Evolutionary conservation across 1,140 invertebrate species (phyloP).

Genomic region (Scaptomyza hsui): DNA sequence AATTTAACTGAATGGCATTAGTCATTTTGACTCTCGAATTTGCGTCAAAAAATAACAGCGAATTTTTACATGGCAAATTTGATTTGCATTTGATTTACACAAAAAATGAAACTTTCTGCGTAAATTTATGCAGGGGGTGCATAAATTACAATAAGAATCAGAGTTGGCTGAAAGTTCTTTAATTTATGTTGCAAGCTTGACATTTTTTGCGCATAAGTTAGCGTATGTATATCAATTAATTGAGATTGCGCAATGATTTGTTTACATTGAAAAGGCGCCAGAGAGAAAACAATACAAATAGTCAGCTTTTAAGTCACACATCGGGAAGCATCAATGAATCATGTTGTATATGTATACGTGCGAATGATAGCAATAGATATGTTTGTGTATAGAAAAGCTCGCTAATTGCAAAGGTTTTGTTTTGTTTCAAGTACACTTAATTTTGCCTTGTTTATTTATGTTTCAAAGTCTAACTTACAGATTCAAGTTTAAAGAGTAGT

Average conservation of each 20-base stretch:
- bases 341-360: slow-evolving; percentile 42
- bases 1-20: slow-evolving; percentile 21
- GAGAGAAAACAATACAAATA: slow-evolving; percentile 18
- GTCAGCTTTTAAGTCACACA: slow-evolving; percentile 12
- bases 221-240: not conserved
- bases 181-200: too few relatives aligned
- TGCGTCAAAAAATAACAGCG: not conserved
- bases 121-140: slow-evolving; percentile 36
- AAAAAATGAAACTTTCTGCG: slow-evolving; percentile 11
- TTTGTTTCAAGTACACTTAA: slow-evolving; percentile 34
- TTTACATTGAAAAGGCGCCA: slow-evolving; percentile 11
- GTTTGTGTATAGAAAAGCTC: slow-evolving; percentile 8
- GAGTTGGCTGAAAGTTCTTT: too few relatives aligned
- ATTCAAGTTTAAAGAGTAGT: not conserved
- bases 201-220: not conserved
- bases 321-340: slow-evolving; percentile 44
- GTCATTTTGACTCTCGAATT: slow-evolving; percentile 43
- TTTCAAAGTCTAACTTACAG: not conserved
- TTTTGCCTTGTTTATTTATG: not conserved
- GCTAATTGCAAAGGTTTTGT: slow-evolving; percentile 55
- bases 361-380: slow-evolving; percentile 44
- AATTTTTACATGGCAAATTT: not conserved
- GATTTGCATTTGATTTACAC: slow-evolving; percentile 15
- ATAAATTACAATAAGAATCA: too few relatives aligned
- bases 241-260: slow-evolving; percentile 6